Evolutionary conservation across 2,797 vertebrate species (phyloP).

Genomic region (Moxostoma hubbsi): DNA sequence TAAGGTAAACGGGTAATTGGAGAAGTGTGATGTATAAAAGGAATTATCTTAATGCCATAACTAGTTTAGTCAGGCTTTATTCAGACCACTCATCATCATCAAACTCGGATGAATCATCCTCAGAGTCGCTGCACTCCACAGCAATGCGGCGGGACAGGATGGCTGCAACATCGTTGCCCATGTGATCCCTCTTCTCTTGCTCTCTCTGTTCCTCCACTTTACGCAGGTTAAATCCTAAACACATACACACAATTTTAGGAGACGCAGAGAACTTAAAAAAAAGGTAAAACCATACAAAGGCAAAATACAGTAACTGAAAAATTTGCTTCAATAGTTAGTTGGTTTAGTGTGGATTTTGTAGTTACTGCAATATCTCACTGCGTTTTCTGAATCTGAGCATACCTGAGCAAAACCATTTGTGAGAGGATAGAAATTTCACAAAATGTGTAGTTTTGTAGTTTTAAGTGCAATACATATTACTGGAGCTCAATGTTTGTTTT

Average conservation of each 20-base stretch:
- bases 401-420: too few relatives aligned
- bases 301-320: too few relatives aligned
- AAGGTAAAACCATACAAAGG: not conserved
- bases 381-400: too few relatives aligned
- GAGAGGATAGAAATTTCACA: too few relatives aligned
- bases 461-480: too few relatives aligned
- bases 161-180: constrained; percentile 94
- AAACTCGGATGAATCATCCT: constrained; percentile 97
- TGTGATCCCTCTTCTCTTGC: constrained; percentile 90
- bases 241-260: constrained; percentile 9
- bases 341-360: too few relatives aligned
- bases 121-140: constrained; percentile 98
- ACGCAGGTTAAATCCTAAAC: constrained; percentile 92
- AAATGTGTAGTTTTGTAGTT: too few relatives aligned
- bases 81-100: constrained; percentile 98
- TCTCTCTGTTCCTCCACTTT: constrained; percentile 94
- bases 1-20: constrained; percentile 40
- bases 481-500: too few relatives aligned
- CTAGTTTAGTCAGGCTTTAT: constrained; percentile 68
- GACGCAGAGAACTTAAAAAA: not conserved
- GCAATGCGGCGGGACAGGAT: constrained; percentile 97
- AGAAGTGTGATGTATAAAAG: constrained; percentile 49
- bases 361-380: too few relatives aligned
- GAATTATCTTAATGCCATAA: constrained; percentile 56
- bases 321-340: too few relatives aligned